These are phyloP conservation scores for Acropora tenuis DNA, from an alignment of 64 coral and sea anemone genomes.

Conservation along the genomic window DNA sequence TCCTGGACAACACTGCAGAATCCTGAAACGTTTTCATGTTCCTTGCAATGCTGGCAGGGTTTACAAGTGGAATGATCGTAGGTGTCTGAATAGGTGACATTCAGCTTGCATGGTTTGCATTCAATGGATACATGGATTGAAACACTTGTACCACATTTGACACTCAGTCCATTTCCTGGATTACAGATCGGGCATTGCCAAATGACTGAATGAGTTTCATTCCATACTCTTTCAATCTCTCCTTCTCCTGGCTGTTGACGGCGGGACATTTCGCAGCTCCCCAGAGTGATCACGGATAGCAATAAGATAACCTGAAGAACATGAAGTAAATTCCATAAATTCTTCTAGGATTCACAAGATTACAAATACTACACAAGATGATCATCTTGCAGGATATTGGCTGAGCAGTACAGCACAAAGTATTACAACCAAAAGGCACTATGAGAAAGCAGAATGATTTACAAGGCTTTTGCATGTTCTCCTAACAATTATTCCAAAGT, in stretches of 20 bases:
- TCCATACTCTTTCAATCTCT: slow-evolving; percentile 8
- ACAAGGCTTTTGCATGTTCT: no score
- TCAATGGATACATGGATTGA: not conserved
- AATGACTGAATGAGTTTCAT: not conserved
- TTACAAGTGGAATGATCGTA: slow-evolving; percentile 7
- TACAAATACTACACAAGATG: no score
- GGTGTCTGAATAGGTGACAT: not conserved
- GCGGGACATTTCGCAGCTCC: not conserved
- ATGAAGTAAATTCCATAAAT: no score
- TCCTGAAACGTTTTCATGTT: not conserved
- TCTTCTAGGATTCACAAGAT: no score
- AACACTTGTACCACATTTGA: not conserved
- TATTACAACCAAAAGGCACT: no score
- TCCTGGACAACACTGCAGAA: not conserved
- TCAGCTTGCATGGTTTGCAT: not conserved
- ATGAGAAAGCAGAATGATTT: no score
- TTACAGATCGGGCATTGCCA: slow-evolving; percentile 27
- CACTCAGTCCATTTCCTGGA: not conserved
- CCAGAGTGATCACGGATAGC: not conserved
- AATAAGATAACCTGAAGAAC: no score
- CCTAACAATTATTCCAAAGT: no score
- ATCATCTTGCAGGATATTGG: no score
- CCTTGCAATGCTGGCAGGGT: not conserved
- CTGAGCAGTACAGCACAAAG: no score
- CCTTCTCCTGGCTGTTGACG: not conserved